These are phyloP conservation scores for Sebastes paucispinis DNA, from an alignment of 2,797 vertebrate species.

Conservation along the genomic window DNA sequence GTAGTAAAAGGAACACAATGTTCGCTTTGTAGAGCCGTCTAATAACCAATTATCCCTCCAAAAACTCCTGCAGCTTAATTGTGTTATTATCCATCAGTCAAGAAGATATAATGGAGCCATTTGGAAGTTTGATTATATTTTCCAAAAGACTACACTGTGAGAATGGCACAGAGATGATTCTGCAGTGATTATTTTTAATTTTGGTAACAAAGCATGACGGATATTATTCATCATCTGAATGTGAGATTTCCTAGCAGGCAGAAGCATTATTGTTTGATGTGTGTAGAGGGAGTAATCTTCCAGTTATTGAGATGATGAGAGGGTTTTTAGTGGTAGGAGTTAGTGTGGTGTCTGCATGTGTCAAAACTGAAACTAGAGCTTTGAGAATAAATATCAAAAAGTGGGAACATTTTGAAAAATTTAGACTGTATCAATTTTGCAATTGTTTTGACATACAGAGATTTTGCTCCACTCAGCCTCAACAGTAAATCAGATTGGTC, in stretches of 20 bases:
- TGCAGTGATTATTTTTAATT: slow-evolving; percentile 29
- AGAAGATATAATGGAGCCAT: slow-evolving; percentile 15
- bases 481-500: neutral
- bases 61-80: slow-evolving; percentile 39
- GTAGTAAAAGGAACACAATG: neutral
- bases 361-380: neutral
- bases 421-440: too few species aligned
- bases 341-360: neutral
- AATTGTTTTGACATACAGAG: neutral
- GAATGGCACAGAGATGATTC: slow-evolving; percentile 8
- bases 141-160: slow-evolving; percentile 8
- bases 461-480: neutral
- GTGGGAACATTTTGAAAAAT: neutral
- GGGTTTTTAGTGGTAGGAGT: neutral
- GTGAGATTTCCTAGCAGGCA: neutral
- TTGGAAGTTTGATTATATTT: slow-evolving; percentile 39
- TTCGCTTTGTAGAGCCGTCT: slow-evolving; percentile 8
- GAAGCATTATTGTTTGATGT: neutral
- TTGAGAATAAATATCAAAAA: neutral
- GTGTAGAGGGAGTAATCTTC: slow-evolving; percentile 3
- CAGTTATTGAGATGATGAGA: neutral
- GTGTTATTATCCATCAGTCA: slow-evolving; percentile 28
- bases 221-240: slow-evolving; percentile 15
- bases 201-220: slow-evolving; percentile 19
- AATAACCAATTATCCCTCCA: slow-evolving; percentile 33